phyloP scores from a whole-genome alignment of 2,797 vertebrate genomes.

The Danio kyathit region DNA sequence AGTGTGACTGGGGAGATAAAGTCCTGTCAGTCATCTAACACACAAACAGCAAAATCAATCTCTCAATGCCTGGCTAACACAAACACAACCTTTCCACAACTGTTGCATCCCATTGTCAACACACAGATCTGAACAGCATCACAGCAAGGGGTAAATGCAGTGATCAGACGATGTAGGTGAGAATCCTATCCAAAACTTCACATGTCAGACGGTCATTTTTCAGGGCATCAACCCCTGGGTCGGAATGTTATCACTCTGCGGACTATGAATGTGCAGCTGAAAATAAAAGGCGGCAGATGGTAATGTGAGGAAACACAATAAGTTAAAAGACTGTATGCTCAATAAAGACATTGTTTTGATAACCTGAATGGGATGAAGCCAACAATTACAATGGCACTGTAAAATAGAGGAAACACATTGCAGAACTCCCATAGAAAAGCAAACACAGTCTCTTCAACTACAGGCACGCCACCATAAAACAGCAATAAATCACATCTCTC shows the following conservation, averaged over 20 bases:
- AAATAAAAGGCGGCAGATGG: neutral
- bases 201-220: neutral
- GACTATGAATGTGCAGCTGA: constrained; percentile 9
- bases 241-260: neutral
- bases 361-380: neutral
- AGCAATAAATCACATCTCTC: constrained; percentile 3
- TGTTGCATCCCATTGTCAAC: constrained; percentile 60
- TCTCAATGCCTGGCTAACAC: constrained; percentile 39
- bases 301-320: neutral
- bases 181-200: constrained; percentile 1
- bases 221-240: constrained; percentile 24
- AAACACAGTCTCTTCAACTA: neutral
- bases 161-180: constrained; percentile 31
- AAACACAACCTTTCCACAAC: constrained; percentile 66
- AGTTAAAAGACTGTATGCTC: neutral
- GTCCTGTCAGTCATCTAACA: constrained; percentile 47
- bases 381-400: constrained; percentile 2
- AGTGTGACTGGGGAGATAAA: constrained; percentile 62
- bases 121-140: constrained; percentile 8
- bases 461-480: neutral
- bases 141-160: constrained; percentile 17
- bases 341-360: constrained; percentile 18
- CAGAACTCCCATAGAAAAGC: constrained; percentile 1
- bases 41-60: constrained; percentile 51
- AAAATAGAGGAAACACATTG: constrained; percentile 13